Base-by-base conservation (phyloP, 2,797 vertebrate genomes). In the Poecile montanus region DNA sequence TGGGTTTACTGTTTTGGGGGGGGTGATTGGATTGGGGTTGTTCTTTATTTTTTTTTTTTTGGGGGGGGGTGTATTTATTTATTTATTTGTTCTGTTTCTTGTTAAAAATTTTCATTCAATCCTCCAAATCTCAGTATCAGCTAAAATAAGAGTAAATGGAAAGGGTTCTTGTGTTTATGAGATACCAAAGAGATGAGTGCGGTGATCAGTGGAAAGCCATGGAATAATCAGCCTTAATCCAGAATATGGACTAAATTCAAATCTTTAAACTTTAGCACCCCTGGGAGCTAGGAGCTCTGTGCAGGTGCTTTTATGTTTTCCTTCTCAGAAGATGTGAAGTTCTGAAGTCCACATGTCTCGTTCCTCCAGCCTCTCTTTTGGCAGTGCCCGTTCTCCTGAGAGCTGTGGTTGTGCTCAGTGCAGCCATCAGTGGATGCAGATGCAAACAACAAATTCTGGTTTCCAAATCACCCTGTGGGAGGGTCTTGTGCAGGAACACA, bases 401-500 rank as follows among this genome's bases (percentile, higher is more conserved):
- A 78, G 60, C 53, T 53, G 9, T 47, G 60, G n/a, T 3, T 56
- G 53, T 71, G 65, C 47, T 71, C 72, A 89, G 1, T 25, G 60
- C 76, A 81, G 82, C 58, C 26, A 78, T 78, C 84, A 62, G 58
- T 27, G 68, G 53, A 16, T 56, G 82, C 40, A 72, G 81, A 65
- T 40, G 44, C 76, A 92, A 70, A 76, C 51, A 86, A 30, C 40
- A 22, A 29, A 79, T 86, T 85, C 73, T 88, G 85, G 68, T 50
- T 40, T 42, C 65, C 40, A 47, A 6, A 71, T 71, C 70, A 36
- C 48, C 66, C 84, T 1, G 3, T 67, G 63, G 85, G 70, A 86
- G 70, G 42, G 68, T 48, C 45, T 72, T 4, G 2, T 60, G 56
- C 62, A 68, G 78, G 89, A 80, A 63, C 34, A 38, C 8, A 44